Percentiles rank a stretch among this genome's conserved stretches.
These are phyloP conservation scores for Crocodylus rhombifer DNA, from an alignment of 2,797 vertebrate genomes.

Conservation along the genomic window DNA sequence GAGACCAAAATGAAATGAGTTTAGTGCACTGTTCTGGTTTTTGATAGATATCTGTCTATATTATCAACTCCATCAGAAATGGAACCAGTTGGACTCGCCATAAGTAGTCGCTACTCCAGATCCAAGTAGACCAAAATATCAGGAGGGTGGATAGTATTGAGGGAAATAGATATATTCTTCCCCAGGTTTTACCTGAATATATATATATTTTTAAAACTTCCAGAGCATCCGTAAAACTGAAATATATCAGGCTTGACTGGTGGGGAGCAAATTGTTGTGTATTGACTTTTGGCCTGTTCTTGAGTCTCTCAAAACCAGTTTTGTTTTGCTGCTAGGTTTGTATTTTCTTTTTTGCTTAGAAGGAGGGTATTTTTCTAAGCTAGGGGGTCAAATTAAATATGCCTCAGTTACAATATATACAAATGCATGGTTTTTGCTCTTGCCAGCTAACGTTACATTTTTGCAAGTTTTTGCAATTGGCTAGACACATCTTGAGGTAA, in stretches of 20 bases:
- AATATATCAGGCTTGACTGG: not conserved
- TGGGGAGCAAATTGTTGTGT: rapidly evolving
- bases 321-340: not conserved
- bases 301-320: not conserved
- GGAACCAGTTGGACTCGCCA: not conserved
- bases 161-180: not conserved
- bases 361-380: not conserved
- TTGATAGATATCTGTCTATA: not conserved
- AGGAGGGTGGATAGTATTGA: not conserved
- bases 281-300: not conserved
- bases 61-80: not conserved
- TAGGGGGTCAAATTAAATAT: not conserved
- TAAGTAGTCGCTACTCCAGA: not conserved
- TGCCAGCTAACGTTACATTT: constrained; percentile 21
- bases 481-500: not conserved
- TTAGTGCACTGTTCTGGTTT: not conserved
- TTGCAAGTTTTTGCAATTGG: not conserved
- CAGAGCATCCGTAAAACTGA: not conserved
- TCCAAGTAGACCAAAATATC: not conserved
- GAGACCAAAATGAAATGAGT: not conserved
- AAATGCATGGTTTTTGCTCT: constrained; percentile 18
- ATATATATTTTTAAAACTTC: not conserved
- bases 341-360: not conserved
- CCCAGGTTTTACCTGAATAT: not conserved
- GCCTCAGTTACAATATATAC: constrained; percentile 36